These are phyloP conservation scores for Diloba caeruleocephala DNA, from an alignment of 2,888 invertebrate species.

Conservation along the genomic window DNA sequence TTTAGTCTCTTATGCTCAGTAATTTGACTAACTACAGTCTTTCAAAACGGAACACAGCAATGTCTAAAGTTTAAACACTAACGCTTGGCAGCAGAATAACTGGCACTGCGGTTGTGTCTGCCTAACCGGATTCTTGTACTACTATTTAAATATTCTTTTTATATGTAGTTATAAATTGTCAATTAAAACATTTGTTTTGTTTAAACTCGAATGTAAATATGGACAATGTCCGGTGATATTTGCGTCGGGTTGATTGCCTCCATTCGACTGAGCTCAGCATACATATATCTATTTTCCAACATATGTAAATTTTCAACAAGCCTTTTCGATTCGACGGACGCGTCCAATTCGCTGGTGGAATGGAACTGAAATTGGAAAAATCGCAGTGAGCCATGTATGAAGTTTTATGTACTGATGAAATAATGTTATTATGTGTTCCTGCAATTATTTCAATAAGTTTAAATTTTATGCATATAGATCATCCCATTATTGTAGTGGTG, in stretches of 20 bases:
- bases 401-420: constrained; percentile 51
- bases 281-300: constrained; percentile 72
- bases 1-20: no score
- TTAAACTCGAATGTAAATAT: constrained; percentile 72
- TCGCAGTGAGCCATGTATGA: constrained; percentile 67
- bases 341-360: constrained; percentile 80
- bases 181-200: constrained; percentile 68
- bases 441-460: constrained; percentile 1
- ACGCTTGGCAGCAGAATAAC: no score
- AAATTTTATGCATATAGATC: no score
- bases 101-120: no score
- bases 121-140: background rate
- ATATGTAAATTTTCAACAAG: constrained; percentile 86
- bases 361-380: constrained; percentile 83
- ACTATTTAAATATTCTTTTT: constrained; percentile 50
- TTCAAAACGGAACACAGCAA: no score
- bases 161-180: constrained; percentile 51
- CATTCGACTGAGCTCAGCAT: constrained; percentile 64
- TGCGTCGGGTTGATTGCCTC: constrained; percentile 80
- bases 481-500: no score
- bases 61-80: no score
- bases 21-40: no score
- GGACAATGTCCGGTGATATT: constrained; percentile 67
- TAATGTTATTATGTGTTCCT: constrained; percentile 35
- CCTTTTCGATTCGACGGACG: constrained; percentile 82